Base-by-base conservation (phyloP, 1,140 invertebrate species). In the Leptopilina boulardi region DNA sequence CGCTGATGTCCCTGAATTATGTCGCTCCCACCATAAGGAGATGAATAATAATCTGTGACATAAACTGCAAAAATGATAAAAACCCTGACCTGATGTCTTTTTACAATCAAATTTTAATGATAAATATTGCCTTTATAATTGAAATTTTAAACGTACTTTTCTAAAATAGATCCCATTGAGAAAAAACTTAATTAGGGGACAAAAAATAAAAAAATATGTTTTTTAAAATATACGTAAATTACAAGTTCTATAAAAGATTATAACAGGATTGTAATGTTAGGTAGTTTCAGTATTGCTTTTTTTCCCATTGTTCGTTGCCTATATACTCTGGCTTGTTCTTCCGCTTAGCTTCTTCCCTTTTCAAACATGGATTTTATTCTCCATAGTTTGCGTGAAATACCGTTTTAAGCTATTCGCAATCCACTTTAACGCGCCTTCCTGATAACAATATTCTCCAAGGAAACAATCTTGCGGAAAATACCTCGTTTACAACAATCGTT, bases 1-100 rank as follows among this genome's bases (percentile, higher is more conserved):
- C 82, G 81, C 71, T 85, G 81, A 86, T 84, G 84, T 84, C 84
- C 71, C 83, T 85, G 83, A 86, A 76, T 86, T 84, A 86, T 85
- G 85, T 86, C 81, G 85, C 84, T 76, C 73, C 79, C 75, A 77
- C 70, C 76, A 59, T 74, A 56, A 59, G 47, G 73, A 73, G 1
- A 18, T 0, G 0, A 18, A n/a, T 4, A 51, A 51, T 1, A 18
- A 18, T 51, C 11, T n/a, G 3, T n/a, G 13, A n/a, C n/a, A n/a
- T 51, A 51, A 51, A 8, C 0, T 4, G 1, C 41, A 42, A n/a
- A n/a, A n/a, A n/a, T n/a, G n/a, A n/a, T n/a, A n/a, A n/a, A n/a
- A n/a, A n/a, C 34, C 34, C 9, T 38, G 34, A 6, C 34, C 34
- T 9, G 26, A 38, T 38, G 34, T 38, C 9, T 38, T 8, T 38